These are phyloP conservation scores for Mellilla xanthometata DNA, from an alignment of 2,888 invertebrate species.

Conservation along the genomic window DNA sequence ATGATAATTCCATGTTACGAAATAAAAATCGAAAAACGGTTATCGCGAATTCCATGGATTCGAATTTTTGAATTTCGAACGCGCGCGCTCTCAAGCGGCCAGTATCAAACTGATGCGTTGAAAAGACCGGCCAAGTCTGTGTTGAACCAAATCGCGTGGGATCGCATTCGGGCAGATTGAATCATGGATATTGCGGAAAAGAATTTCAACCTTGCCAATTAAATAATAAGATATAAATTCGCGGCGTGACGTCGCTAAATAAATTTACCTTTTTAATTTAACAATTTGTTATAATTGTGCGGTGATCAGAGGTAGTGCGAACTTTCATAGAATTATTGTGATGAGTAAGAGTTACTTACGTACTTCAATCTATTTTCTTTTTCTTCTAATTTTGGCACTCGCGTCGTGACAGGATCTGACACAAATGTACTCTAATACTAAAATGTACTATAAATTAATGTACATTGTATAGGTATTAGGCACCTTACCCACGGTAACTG, in stretches of 20 bases:
- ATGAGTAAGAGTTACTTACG: too few species aligned
- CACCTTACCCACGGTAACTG: too few species aligned
- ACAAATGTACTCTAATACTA: too few species aligned
- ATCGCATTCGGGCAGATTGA: slow-evolving; percentile 46
- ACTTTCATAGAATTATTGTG: slow-evolving; percentile 32
- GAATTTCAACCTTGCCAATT: slow-evolving; percentile 45
- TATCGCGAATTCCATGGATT: slow-evolving; percentile 27
- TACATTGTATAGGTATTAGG: too few species aligned
- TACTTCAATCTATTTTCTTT: too few species aligned
- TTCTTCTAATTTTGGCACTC: too few species aligned
- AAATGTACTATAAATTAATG: too few species aligned
- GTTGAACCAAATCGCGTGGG: slow-evolving; percentile 67
- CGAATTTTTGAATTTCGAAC: slow-evolving; percentile 42
- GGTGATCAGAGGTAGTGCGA: slow-evolving; percentile 30
- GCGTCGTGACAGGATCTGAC: too few species aligned
- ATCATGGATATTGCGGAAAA: slow-evolving; percentile 43
- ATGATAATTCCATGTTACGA: slow-evolving; percentile 6
- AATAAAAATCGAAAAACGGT: slow-evolving; percentile 17
- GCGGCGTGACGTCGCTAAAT: slow-evolving; percentile 22
- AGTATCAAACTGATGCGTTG: slow-evolving; percentile 58
- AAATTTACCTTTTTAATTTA: slow-evolving; percentile 57
- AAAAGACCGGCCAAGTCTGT: slow-evolving; percentile 53
- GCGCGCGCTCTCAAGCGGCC: slow-evolving; percentile 58
- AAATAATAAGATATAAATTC: slow-evolving; percentile 36
- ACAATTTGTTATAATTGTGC: slow-evolving; percentile 53